Evolutionary conservation across 2,888 invertebrate species (phyloP).

Genomic region (Apoderus coryli): DNA sequence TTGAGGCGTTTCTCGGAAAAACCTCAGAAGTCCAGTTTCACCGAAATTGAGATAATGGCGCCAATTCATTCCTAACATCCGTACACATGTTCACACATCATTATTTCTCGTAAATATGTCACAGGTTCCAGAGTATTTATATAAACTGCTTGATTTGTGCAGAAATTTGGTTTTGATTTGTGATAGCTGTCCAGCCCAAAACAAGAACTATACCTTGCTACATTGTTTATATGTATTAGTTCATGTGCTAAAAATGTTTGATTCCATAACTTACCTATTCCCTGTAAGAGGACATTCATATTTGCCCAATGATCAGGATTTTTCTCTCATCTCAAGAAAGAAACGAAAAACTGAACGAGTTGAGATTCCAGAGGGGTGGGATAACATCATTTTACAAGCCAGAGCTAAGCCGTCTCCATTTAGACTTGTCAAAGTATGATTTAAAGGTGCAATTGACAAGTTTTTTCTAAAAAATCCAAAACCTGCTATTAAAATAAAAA

Average conservation of each 20-base stretch:
- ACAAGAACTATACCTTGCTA: slow-evolving; percentile 14
- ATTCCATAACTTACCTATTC: slow-evolving; percentile 12
- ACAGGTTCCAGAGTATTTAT: no score
- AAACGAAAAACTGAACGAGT: slow-evolving; percentile 6
- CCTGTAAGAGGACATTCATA: slow-evolving; percentile 13
- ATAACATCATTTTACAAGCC: slow-evolving; percentile 6
- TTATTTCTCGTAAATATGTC: no score
- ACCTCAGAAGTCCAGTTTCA: no score
- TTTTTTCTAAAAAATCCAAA: no score
- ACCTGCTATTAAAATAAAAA: no score
- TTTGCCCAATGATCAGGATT: slow-evolving; percentile 11
- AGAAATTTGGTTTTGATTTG: slow-evolving; percentile 11
- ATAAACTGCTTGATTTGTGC: no score
- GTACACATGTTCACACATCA: no score
- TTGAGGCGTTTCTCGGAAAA: no score
- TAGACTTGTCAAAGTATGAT: slow-evolving; percentile 4
- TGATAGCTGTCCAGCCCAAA: slow-evolving; percentile 15
- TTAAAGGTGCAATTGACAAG: no score
- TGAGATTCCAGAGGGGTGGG: slow-evolving; percentile 6
- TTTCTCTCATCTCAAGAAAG: slow-evolving; percentile 8
- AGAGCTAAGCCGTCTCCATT: slow-evolving; percentile 3
- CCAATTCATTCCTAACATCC: no score
- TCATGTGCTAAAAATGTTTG: slow-evolving; percentile 11
- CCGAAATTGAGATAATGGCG: no score
- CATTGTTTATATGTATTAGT: slow-evolving; percentile 11